Base-by-base conservation (phyloP, 2,888 invertebrate species). In the Dynastes hyllus region DNA sequence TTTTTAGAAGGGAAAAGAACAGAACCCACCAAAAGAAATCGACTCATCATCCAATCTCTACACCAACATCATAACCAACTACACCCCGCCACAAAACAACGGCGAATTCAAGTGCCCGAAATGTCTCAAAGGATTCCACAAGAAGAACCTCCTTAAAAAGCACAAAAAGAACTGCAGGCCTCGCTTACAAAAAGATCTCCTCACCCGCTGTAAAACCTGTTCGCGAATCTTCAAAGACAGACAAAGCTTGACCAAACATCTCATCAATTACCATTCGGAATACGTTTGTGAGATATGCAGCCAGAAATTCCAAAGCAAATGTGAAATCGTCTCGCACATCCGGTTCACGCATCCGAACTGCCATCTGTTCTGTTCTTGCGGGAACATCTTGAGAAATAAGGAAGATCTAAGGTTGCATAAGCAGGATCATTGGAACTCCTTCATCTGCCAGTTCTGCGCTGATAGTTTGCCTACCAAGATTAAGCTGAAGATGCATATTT, bases 361-460 rank as follows among this genome's bases (percentile, higher is more conserved):
- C 83, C 90, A 91, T 1, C 89, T 92, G 81, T 86, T 91, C 16
- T 91, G 91, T 51, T 90, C 90, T 81, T 92, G 92, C 83, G 89
- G 89, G 8, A 91, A 91, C 81, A 88, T 92, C 4, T 88, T 92
- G 76, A 87, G 92, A 9, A 90, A 90, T 2, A 90, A 89, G 78
- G 89, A 89, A 13, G 92, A 92, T 83, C 85, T 92, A 16, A 87
- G 89, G 69, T 87, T 89, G 8, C 92, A 92, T 82, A 86, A 88
- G 61, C 88, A 88, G n/a, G 91, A 92, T 82, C 92, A 92, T 82
- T 87, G 89, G 27, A 89, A 88, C 40, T 90, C 90, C 0, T 91
- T 91, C 83, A 90, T 91, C 2, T 92, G 92, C 81, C 91, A 91
- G 81, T 92, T 91, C 83, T 92, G 92, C 81, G 92, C 90, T 1